These are phyloP conservation scores for Malthinus flaveolus DNA, from an alignment of 2,888 invertebrate species.

Conservation along the genomic window DNA sequence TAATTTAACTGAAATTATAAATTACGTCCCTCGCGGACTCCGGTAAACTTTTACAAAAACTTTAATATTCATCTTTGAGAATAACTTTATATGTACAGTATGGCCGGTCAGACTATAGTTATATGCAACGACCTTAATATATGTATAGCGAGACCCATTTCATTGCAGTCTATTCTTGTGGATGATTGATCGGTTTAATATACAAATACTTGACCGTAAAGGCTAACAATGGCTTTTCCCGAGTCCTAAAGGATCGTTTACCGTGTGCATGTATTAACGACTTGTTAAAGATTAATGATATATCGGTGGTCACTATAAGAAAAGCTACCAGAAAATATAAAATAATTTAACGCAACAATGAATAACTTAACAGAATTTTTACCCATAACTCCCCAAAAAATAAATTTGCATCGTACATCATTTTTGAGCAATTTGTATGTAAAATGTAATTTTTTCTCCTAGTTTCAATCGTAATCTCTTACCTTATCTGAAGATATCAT, in stretches of 20 bases:
- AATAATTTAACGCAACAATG: conserved; percentile 21
- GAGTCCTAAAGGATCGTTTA: conserved; percentile 55
- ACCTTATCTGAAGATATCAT: too few species aligned
- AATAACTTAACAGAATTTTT: conserved; percentile 9
- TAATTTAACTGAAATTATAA: too few species aligned
- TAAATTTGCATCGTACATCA: too few species aligned
- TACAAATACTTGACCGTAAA: conserved; percentile 58
- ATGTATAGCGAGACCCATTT: conserved; percentile 45
- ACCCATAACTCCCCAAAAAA: background rate
- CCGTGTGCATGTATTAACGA: conserved; percentile 55
- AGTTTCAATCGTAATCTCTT: too few species aligned
- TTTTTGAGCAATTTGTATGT: too few species aligned
- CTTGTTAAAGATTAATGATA: conserved; percentile 54
- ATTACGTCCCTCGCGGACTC: background rate
- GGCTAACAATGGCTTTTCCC: conserved; percentile 54
- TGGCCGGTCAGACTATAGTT: conserved; percentile 27
- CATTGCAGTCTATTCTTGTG: conserved; percentile 51
- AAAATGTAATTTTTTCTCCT: too few species aligned
- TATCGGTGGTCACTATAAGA: conserved; percentile 46
- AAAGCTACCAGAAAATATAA: conserved; percentile 34
- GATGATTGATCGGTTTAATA: conserved; percentile 58
- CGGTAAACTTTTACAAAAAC: background rate
- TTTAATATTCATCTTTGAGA: conserved; percentile 3
- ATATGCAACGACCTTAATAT: conserved; percentile 45
- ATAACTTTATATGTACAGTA: conserved; percentile 19